Conservation (phyloP, 2,797 vertebrate species). For the Rhinatrema bivittatum region DNA sequence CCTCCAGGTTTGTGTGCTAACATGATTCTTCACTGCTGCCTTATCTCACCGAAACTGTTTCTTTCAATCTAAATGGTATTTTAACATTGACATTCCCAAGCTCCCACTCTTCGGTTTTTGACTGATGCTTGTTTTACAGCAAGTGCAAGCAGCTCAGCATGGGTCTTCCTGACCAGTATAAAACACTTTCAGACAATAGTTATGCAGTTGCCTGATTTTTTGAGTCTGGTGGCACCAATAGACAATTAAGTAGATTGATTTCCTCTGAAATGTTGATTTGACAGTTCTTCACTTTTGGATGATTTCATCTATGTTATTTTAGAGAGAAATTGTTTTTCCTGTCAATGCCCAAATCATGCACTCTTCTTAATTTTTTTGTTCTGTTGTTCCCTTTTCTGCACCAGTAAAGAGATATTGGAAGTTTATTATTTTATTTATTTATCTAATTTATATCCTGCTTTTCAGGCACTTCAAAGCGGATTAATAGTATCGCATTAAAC, state of each 20-base stretch:
- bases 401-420: too few species aligned
- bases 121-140: background rate
- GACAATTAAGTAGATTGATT: background rate
- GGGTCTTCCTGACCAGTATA: background rate
- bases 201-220: background rate
- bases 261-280: background rate
- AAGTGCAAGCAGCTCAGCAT: background rate
- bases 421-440: too few species aligned
- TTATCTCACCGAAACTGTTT: background rate
- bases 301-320: background rate
- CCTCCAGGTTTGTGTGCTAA: too few species aligned
- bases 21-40: too few species aligned
- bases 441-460: too few species aligned
- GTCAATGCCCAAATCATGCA: too few species aligned
- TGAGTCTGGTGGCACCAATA: background rate
- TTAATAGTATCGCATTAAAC: too few species aligned
- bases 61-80: background rate
- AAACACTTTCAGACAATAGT: background rate
- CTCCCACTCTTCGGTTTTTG: too few species aligned
- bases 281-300: background rate
- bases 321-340: background rate
- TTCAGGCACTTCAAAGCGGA: too few species aligned
- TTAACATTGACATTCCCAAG: background rate
- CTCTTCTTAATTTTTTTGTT: too few species aligned
- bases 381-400: too few species aligned